Base-by-base conservation (phyloP, 1,140 invertebrate species). In the Pseudomyrmex gracilis region DNA sequence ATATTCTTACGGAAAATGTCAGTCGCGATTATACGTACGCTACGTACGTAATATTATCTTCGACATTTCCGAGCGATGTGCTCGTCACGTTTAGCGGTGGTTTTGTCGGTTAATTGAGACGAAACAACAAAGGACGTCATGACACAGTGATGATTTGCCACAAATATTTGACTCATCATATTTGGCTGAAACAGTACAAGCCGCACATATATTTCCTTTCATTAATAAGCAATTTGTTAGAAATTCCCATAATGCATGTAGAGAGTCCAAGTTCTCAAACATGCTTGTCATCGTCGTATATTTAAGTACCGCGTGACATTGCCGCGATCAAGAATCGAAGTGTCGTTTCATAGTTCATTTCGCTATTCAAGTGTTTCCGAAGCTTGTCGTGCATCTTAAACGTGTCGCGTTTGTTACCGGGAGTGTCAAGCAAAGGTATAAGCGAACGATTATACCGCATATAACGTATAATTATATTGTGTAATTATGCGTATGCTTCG, bases 11-110 rank as follows among this genome's bases (percentile, higher is more conserved):
- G 45, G 24, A 22, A 3, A 4, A 58, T 20, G 10, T 51, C 49
- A 22, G 53, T 17, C 15, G 45, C 15, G 45, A 76, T 63, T 76
- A 76, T 76, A 22, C 17, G 45, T 22, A 22, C 13, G 45, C 47
- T 22, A 49, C 22, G 4, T 34, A 51, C 7, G 49, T 24, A 15
- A 74, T 64, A 76, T 76, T n/a, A 20, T 51, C 2, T 63, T 51
- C 49, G 2, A 51, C 13, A 12, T 51, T 51, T 51, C 1, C 9
- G 13, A 51, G 9, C 13, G 12, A 49, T 12, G 12, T 1, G 0
- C 10, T 2, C 49, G 10, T 51, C 13, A 12, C 49, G 49, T 7
- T 12, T 51, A 12, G 49, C 34, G 24, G 5, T 10, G 1, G 15
- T 24, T 9, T 24, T 20, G 8, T 24, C 61, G 34, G 61, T 8